These are phyloP conservation scores for Sebastes variabilis DNA, from an alignment of 2,797 vertebrate genomes.

Conservation along the genomic window DNA sequence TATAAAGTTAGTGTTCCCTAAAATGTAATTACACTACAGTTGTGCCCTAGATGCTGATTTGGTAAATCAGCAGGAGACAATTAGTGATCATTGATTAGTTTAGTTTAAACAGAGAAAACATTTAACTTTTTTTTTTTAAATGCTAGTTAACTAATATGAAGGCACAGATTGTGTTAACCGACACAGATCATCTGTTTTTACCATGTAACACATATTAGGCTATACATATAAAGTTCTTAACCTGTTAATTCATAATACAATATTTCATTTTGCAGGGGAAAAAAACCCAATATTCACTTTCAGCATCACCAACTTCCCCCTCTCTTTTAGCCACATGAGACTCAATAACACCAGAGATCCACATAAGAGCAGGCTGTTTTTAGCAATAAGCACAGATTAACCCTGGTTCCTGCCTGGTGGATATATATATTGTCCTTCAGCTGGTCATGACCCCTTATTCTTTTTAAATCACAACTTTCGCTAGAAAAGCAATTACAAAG, in stretches of 20 bases:
- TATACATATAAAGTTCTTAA: background rate
- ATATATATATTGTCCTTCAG: conserved; percentile 48
- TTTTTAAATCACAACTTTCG: conserved; percentile 66
- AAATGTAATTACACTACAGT: background rate
- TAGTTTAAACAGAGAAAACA: background rate
- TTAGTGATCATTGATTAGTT: background rate
- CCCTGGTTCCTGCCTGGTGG: conserved; percentile 56
- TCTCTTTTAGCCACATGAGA: no score
- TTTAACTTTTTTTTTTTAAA: background rate
- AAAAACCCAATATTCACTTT: no score
- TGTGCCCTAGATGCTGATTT: no score
- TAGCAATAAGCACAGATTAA: conserved; percentile 62
- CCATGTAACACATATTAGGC: background rate
- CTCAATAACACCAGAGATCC: no score
- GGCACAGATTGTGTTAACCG: background rate
- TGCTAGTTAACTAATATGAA: background rate
- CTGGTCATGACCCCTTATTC: conserved; percentile 72
- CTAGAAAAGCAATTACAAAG: no score
- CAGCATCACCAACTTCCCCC: no score
- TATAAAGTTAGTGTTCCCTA: background rate
- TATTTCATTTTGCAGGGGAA: background rate
- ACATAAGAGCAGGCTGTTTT: conserved; percentile 53
- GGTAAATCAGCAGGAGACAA: no score
- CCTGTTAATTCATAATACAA: no score
- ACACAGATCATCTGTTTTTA: background rate